These are phyloP conservation scores for Pogonophryne albipinna DNA, from an alignment of 2,797 vertebrate genomes.

Conservation along the genomic window DNA sequence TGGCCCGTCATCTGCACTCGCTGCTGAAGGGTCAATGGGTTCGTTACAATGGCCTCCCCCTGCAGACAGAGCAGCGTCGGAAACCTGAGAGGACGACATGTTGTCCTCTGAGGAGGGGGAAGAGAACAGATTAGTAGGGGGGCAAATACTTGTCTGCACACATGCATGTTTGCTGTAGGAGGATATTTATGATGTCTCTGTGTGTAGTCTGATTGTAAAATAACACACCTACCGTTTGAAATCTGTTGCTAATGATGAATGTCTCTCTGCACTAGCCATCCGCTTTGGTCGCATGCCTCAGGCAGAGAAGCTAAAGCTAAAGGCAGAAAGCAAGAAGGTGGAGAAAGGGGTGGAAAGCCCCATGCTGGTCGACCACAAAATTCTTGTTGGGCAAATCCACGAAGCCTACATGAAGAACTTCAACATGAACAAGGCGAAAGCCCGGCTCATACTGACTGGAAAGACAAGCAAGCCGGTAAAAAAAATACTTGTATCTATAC, in stretches of 20 bases:
- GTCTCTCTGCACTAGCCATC: slow-evolving; percentile 86
- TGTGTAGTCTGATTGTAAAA: not conserved
- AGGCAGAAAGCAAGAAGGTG: slow-evolving; percentile 89
- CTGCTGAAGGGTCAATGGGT: slow-evolving; percentile 65
- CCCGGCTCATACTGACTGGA: slow-evolving; percentile 92
- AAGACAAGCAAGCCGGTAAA: slow-evolving; percentile 91
- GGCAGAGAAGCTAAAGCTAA: slow-evolving; percentile 94
- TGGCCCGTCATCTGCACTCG: slow-evolving; percentile 58
- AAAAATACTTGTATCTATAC: not conserved
- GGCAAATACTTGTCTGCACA: slow-evolving; percentile 8
- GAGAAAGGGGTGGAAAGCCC: slow-evolving; percentile 85
- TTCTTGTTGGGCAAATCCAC: slow-evolving; percentile 91
- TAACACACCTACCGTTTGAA: not conserved
- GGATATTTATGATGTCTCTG: slow-evolving; percentile 7
- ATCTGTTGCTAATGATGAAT: slow-evolving; percentile 2
- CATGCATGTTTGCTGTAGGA: slow-evolving; percentile 3
- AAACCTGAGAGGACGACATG: slow-evolving; percentile 61
- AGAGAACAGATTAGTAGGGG: slow-evolving; percentile 38
- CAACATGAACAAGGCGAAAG: slow-evolving; percentile 97
- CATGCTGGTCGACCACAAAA: slow-evolving; percentile 87
- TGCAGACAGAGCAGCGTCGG: slow-evolving; percentile 46
- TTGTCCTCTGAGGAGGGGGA: slow-evolving; percentile 45
- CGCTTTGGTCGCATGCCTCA: slow-evolving; percentile 96
- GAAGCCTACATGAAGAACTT: slow-evolving; percentile 96
- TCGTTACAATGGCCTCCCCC: slow-evolving; percentile 57